These are phyloP conservation scores for Apodemia zela DNA, from an alignment of 2,888 invertebrate species.

Conservation along the genomic window DNA sequence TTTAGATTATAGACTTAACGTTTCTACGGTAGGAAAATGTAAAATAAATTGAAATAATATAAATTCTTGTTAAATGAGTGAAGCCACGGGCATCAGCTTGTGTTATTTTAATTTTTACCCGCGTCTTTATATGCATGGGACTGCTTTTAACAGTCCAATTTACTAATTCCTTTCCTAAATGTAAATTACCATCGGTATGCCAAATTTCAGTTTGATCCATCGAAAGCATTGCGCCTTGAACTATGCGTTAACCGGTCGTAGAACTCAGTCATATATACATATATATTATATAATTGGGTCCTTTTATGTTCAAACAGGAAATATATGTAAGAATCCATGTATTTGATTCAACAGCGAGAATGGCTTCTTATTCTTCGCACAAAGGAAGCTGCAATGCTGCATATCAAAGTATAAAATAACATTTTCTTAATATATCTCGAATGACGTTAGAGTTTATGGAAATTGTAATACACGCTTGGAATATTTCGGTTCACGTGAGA, in stretches of 20 bases:
- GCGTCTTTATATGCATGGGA: too few relatives aligned
- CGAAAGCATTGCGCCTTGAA: too few relatives aligned
- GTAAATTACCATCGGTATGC: too few relatives aligned
- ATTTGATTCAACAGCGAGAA: constrained; percentile 33
- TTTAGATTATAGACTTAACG: too few relatives aligned
- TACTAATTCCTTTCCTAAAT: too few relatives aligned
- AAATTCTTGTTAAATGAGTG: too few relatives aligned
- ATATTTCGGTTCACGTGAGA: constrained; percentile 56
- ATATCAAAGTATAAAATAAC: constrained; percentile 65
- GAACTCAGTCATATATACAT: background rate
- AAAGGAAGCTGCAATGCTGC: constrained; percentile 46
- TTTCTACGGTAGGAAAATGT: too few relatives aligned
- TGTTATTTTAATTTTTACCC: too few relatives aligned
- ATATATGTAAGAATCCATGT: background rate
- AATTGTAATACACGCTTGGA: constrained; percentile 65
- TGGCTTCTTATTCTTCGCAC: constrained; percentile 44
- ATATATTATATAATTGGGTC: background rate
- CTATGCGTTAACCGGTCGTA: background rate
- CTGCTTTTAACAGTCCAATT: too few relatives aligned
- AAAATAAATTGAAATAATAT: too few relatives aligned
- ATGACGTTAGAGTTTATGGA: constrained; percentile 70
- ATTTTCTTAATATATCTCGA: constrained; percentile 68
- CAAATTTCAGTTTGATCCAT: too few relatives aligned
- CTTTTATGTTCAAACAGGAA: constrained; percentile 5
- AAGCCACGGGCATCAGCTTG: too few relatives aligned